phyloP scores from a whole-genome alignment of 2,888 invertebrate genomes.

The Rhagonycha fulva region DNA sequence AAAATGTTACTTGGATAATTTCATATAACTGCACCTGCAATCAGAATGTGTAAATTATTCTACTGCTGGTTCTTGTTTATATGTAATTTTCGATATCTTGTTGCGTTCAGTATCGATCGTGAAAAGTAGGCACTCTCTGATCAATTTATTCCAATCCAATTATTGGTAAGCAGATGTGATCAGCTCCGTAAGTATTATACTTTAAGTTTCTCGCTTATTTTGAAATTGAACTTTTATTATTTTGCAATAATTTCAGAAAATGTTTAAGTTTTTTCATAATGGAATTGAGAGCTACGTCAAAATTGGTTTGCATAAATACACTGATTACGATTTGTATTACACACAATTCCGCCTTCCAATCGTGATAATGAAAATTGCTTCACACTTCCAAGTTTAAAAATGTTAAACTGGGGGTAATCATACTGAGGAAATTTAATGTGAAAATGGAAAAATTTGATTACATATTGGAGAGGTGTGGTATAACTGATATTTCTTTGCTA shows the following conservation, averaged over 20 bases:
- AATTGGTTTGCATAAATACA: not conserved
- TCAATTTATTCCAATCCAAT: conserved; percentile 46
- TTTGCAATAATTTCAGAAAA: not conserved
- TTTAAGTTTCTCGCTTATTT: not conserved
- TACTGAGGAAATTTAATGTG: not conserved
- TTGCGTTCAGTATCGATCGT: conserved; percentile 46
- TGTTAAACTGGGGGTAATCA: not conserved
- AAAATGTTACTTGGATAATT: conserved; percentile 54
- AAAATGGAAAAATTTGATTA: not conserved
- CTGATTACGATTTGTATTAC: not conserved
- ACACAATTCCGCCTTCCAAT: not conserved
- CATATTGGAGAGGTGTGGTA: not conserved
- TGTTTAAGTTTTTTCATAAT: not conserved
- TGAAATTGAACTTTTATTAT: not conserved
- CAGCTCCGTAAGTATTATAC: not conserved
- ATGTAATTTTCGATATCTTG: conserved; percentile 52
- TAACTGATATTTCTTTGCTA: not conserved
- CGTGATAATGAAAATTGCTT: not conserved
- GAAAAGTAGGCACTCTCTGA: conserved; percentile 44
- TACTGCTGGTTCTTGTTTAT: conserved; percentile 39
- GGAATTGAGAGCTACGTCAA: not conserved
- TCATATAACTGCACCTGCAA: conserved; percentile 53
- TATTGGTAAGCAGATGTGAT: conserved; percentile 32
- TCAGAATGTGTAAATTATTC: conserved; percentile 55
- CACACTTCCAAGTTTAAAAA: not conserved